Percentiles rank a stretch among this genome's conserved stretches.
These are phyloP conservation scores for Volucella zonaria DNA, from an alignment of 2,888 invertebrate species.

Conservation along the genomic window DNA sequence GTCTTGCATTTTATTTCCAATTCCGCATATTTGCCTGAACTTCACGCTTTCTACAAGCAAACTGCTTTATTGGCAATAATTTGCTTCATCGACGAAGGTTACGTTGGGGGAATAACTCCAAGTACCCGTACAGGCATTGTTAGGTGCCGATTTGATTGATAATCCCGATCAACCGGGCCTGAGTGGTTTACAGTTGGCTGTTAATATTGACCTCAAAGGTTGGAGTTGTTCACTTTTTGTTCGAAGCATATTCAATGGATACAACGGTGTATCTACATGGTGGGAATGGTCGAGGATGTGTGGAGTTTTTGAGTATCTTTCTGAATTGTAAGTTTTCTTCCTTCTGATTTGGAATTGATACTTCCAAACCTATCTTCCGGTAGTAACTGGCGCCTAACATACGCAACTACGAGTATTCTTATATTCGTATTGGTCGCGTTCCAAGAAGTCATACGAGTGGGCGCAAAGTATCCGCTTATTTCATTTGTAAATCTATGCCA, in stretches of 20 bases:
- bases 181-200: slow-evolving; percentile 32
- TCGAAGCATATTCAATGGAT: neutral
- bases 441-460: neutral
- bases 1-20: slow-evolving; percentile 16
- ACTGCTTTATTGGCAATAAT: slow-evolving; percentile 39
- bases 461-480: neutral
- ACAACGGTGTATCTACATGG: slow-evolving; percentile 10
- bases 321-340: no score
- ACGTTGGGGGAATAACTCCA: neutral
- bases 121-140: neutral
- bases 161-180: slow-evolving; percentile 26
- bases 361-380: neutral
- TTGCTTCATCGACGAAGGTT: slow-evolving; percentile 30
- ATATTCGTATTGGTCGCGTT: neutral
- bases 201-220: slow-evolving; percentile 32
- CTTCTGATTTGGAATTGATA: neutral
- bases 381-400: neutral
- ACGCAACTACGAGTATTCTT: no score
- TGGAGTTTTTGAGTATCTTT: no score
- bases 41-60: slow-evolving; percentile 48
- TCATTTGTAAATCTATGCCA: slow-evolving; percentile 14
- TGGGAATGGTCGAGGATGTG: neutral
- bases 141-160: slow-evolving; percentile 48
- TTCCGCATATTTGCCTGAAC: slow-evolving; percentile 52
- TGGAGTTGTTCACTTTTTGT: slow-evolving; percentile 51